These are phyloP conservation scores for Coregonus suidteri DNA, from an alignment of 2,797 vertebrate species.

Conservation along the genomic window DNA sequence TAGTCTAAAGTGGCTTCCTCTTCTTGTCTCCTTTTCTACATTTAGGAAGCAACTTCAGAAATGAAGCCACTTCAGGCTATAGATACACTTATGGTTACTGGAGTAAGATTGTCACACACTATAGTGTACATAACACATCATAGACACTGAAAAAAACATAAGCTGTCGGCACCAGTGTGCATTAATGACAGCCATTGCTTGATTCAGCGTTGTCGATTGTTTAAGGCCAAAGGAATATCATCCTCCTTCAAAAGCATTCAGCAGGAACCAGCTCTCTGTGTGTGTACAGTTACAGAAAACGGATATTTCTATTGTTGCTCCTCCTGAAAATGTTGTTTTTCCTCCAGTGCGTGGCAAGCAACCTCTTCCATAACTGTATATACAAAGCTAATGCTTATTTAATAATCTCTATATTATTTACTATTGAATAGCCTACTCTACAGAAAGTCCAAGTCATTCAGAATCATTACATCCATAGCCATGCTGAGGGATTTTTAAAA, in stretches of 20 bases:
- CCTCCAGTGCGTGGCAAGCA: constrained; percentile 2
- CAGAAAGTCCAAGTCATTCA: not conserved
- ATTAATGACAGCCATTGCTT: constrained; percentile 33
- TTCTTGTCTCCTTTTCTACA: not conserved
- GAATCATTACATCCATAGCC: too few relatives aligned
- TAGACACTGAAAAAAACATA: not conserved
- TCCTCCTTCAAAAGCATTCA: constrained; percentile 44
- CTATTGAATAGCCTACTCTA: not conserved
- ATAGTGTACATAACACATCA: constrained; percentile 8
- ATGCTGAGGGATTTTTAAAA: not conserved
- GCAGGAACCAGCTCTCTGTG: constrained; percentile 38
- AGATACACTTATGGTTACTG: not conserved
- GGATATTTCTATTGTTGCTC: constrained; percentile 6
- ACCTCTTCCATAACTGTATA: not conserved
- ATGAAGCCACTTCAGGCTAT: not conserved
- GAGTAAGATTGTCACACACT: constrained; percentile 13
- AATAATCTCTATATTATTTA: not conserved
- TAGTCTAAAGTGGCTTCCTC: constrained; percentile 46
- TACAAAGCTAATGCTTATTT: not conserved
- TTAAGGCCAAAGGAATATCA: constrained; percentile 35
- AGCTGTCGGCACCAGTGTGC: constrained; percentile 1
- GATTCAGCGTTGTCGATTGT: constrained; percentile 32
- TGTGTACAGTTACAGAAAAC: constrained; percentile 29
- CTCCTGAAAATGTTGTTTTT: not conserved
- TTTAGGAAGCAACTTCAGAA: not conserved